Base-by-base conservation (phyloP, 2,888 invertebrate species). In the Sinelater perroti region DNA sequence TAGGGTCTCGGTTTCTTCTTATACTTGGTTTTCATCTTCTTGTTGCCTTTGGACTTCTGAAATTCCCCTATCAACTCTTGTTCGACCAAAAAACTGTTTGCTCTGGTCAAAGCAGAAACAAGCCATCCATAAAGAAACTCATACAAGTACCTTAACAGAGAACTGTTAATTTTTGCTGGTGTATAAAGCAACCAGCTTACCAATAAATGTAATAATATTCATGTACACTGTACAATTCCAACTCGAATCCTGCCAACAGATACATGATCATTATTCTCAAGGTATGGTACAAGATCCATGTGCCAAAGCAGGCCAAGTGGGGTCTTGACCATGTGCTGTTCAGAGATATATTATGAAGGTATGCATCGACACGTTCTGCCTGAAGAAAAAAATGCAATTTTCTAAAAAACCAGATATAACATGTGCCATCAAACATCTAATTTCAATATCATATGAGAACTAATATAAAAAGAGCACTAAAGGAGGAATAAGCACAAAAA, bases 201-300 rank as follows among this genome's bases (percentile, higher is more conserved):
- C 95, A 96, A 78, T 91, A 98, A 67, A 97, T 91, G 75, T 96
- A 97, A 70, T 95, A 90, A 78, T 93, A 97, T 80, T 99, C 98
- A 75, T 97, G 97, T 16, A 91, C 89, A 56, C 95, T 94, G 79
- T 97, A 98, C 21, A 99, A 81, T 77, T 98, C 97, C 50, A 98
- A 83, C 75, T 97, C 97, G 70, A 99, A 92, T 0, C 97, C 97
- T 14, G 95, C 90, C 67, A 97, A 84, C 26, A 97, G 83, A 78
- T 95, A 97, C 74, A 95, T 90, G 69, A 95, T 90, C 95, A 97
- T 97, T 21, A 95, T 88, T 35, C 91, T 82, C 42, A 96, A 83
- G 36, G 95, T 94, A 77, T 97, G 95, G 80, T 97, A 96, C 62
- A 98, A 82, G 28, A 97, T 87, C 97, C 97, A 98, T 1, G 96